Evolutionary conservation across 2,113 vertebrate genomes (phyloP).

Genomic region (Crotalus tigris): DNA sequence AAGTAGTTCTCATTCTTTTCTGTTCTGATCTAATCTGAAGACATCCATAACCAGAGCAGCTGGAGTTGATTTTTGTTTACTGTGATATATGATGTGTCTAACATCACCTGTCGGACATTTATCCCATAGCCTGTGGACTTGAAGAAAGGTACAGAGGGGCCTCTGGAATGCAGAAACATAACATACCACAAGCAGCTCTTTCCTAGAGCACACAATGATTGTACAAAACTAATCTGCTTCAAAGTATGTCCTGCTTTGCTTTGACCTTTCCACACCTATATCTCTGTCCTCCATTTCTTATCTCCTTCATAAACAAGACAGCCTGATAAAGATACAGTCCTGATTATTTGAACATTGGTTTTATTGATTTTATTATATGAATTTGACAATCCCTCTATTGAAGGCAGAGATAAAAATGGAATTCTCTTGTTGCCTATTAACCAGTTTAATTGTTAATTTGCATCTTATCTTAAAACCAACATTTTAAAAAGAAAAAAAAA

Average conservation of each 20-base stretch:
- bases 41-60: neutral
- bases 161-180: conserved; percentile 27
- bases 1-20: neutral
- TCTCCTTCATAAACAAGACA: neutral
- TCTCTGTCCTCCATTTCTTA: conserved; percentile 8
- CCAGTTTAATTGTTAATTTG: neutral
- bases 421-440: neutral
- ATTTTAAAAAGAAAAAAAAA: neutral
- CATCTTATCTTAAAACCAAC: neutral
- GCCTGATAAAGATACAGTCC: neutral
- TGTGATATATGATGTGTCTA: neutral
- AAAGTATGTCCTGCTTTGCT: conserved; percentile 24
- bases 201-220: conserved; percentile 27
- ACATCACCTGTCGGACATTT: conserved; percentile 19
- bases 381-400: neutral
- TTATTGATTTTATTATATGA: neutral
- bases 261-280: conserved; percentile 23
- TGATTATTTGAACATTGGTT: conserved; percentile 1
- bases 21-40: neutral
- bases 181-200: conserved; percentile 9
- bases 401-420: neutral
- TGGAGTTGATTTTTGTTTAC: conserved; percentile 21
- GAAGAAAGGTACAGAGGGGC: neutral
- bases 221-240: conserved; percentile 31
- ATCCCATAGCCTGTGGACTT: conserved; percentile 13